Evolutionary conservation across 2,888 invertebrate species (phyloP), one percentile per base, ranked within the genome.

Genomic region (Melinaea menophilus): DNA sequence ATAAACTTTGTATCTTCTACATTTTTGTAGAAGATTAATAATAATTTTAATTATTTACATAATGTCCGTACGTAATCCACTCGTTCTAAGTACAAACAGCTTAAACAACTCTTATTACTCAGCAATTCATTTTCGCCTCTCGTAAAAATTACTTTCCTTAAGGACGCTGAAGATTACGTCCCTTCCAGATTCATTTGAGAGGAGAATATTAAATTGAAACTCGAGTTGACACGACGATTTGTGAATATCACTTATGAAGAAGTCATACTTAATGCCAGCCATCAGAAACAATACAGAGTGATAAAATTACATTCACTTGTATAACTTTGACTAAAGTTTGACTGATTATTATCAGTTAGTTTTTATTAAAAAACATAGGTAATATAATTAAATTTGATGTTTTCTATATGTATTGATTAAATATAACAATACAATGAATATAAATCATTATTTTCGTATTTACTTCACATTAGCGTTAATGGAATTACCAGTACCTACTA

Each of bases 121-220:
- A 13, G 48, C 13, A 41, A 31, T 7, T 22, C 22, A 51, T 51
- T 51, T 22, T 31, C 31, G 31, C 2, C 48, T n/a, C 48, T 4
- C 51, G 31, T 51, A 51, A 51, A 51, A 51, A 31, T 51, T 51
- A 51, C 31, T 51, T 7, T 31, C 31, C 51, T 51, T 31, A 51
- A 51, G 51, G 22, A 51, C 51, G 31, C 31, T 31, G 51, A 31
- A 51, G 51, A 31, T 51, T 51, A 51, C 51, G 51, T 51, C 51
- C 31, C 51, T 51, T 31, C 31, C 31, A 51, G 51, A 51, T 51
- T 31, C 51, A 51, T 51, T 51, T 51, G 31, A 31, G 51, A 51
- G 51, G 51, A 31, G 51, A 51, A 31, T 51, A 51, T 51, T 51
- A 51, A 51, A 51, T 51, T 31, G 48, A 22, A 48, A 48, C 48